phyloP scores from a whole-genome alignment of 2,113 vertebrate species.

The Alosa alosa region DNA sequence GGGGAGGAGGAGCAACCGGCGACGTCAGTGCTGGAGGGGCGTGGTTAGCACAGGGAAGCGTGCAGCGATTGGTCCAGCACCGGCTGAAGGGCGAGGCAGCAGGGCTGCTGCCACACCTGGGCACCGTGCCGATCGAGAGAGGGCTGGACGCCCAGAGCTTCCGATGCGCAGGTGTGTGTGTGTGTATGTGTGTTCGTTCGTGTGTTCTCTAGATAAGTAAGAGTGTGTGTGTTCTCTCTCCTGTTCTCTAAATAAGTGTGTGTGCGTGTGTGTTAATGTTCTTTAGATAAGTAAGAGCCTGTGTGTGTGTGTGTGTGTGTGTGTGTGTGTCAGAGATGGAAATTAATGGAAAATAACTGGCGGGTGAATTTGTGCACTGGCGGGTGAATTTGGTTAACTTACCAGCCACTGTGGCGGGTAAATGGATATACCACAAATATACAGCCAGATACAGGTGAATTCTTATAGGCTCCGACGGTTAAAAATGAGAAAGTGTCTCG shows the following conservation, averaged over 20 bases:
- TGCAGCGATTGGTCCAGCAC: constrained; percentile 73
- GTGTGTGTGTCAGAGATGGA: background rate
- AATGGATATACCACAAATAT: too few species aligned
- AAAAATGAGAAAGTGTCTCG: too few species aligned
- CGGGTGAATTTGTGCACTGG: too few species aligned
- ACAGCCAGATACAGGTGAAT: too few species aligned
- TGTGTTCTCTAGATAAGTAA: background rate
- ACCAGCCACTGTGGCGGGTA: too few species aligned
- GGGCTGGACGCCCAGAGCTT: constrained; percentile 89
- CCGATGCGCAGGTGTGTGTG: constrained; percentile 86
- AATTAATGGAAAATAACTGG: too few species aligned
- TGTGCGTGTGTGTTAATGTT: background rate
- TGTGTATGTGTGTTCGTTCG: background rate
- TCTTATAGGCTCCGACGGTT: too few species aligned
- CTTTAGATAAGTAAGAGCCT: background rate
- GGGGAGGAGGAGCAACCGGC: background rate
- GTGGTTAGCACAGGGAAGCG: constrained; percentile 47
- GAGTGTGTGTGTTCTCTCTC: background rate
- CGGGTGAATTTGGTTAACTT: too few species aligned
- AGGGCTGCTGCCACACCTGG: constrained; percentile 79
- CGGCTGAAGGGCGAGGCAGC: constrained; percentile 77
- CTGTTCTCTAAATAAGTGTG: background rate
- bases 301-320: background rate
- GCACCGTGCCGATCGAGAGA: constrained; percentile 81
- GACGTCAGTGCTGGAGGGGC: background rate